phyloP scores from a whole-genome alignment of 2,888 invertebrate genomes.

The Phymatocera aterrima region DNA sequence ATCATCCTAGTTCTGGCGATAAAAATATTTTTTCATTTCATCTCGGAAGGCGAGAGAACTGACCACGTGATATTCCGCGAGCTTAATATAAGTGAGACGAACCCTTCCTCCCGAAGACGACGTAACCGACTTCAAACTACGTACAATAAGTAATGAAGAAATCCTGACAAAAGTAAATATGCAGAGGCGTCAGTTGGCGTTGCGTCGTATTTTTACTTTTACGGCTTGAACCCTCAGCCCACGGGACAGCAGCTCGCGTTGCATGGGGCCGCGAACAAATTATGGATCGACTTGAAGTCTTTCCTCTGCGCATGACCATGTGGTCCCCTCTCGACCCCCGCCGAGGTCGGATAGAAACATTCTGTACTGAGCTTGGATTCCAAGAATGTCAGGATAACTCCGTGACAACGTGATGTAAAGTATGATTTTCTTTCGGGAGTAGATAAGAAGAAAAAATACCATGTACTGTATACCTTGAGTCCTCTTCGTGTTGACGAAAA shows the following conservation, averaged over 20 bases:
- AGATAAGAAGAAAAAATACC: background rate
- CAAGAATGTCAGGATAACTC: slow-evolving; percentile 16
- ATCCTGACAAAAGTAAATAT: background rate
- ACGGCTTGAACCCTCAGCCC: slow-evolving; percentile 39
- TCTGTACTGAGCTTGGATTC: slow-evolving; percentile 22
- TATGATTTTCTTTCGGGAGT: background rate
- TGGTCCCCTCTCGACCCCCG: slow-evolving; percentile 50
- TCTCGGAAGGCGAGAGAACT: background rate
- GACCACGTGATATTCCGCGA: background rate
- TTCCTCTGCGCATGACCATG: slow-evolving; percentile 64
- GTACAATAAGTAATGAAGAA: background rate
- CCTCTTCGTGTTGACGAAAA: background rate
- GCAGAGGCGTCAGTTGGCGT: slow-evolving; percentile 15
- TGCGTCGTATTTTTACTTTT: slow-evolving; percentile 40
- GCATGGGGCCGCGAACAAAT: slow-evolving; percentile 64
- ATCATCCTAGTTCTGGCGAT: background rate
- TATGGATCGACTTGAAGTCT: slow-evolving; percentile 67
- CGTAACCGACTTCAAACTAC: background rate
- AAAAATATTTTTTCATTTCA: background rate
- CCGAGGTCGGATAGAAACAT: slow-evolving; percentile 33
- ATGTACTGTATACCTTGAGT: too few species aligned
- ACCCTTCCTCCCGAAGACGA: background rate
- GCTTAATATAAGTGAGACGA: background rate
- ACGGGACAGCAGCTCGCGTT: slow-evolving; percentile 43
- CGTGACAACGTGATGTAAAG: background rate